Evolutionary conservation across 2,113 vertebrate species (phyloP).

Genomic region (Zosterops lateralis): DNA sequence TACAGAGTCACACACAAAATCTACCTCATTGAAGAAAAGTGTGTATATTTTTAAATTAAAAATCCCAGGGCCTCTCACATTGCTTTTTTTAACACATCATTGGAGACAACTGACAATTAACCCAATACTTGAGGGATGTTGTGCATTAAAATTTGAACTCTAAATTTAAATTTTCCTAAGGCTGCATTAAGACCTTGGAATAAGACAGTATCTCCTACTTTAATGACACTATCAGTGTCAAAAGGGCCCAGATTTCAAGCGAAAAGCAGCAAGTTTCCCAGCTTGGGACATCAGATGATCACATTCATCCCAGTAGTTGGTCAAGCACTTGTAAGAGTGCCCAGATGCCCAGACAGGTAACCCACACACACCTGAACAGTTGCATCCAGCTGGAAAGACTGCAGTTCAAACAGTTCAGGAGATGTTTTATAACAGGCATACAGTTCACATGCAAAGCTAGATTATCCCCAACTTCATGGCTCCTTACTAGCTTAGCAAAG

Average conservation of each 20-base stretch:
- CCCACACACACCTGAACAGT: accelerated
- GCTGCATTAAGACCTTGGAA: not conserved
- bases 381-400: not conserved
- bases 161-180: not conserved
- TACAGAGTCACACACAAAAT: accelerated
- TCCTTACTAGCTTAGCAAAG: not conserved
- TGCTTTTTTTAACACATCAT: not conserved
- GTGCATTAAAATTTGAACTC: not conserved
- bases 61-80: not conserved
- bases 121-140: not conserved
- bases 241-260: not conserved
- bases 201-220: not conserved
- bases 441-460: not conserved
- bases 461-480: not conserved
- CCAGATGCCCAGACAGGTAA: not conserved
- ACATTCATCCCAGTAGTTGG: not conserved
- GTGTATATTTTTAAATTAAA: not conserved
- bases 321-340: not conserved
- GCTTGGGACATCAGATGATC: not conserved
- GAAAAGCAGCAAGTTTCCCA: not conserved
- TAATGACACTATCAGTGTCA: not conserved
- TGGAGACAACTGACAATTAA: not conserved
- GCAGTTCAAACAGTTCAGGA: not conserved
- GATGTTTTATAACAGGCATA: not conserved
- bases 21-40: not conserved